phyloP scores from a whole-genome alignment of 2,113 vertebrate genomes.

The Xiphorhynchus elegans region DNA sequence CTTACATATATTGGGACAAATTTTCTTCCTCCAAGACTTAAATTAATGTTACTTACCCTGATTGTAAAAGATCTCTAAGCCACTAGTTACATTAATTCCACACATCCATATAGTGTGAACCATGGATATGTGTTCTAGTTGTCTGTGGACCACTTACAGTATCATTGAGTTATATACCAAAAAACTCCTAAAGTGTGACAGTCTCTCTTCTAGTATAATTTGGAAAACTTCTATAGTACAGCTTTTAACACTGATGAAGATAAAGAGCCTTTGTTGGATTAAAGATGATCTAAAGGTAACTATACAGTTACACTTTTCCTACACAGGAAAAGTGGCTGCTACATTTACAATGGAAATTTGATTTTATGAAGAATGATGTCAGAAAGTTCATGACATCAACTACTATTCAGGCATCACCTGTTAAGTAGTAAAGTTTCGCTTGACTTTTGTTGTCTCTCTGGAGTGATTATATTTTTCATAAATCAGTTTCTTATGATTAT shows the following conservation, averaged over 20 bases:
- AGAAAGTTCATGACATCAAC: not conserved
- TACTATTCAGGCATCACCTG: not conserved
- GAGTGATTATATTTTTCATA: not conserved
- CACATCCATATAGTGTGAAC: not conserved
- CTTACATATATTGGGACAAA: rapidly evolving
- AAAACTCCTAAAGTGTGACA: not conserved
- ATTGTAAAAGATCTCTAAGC: not conserved
- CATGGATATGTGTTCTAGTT: not conserved
- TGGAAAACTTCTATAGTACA: not conserved
- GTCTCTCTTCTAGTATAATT: not conserved
- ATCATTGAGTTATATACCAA: not conserved
- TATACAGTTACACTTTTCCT: not conserved
- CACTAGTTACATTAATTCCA: not conserved
- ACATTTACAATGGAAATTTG: not conserved
- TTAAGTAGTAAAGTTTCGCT: not conserved
- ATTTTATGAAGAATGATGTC: not conserved
- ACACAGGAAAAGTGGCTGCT: not conserved
- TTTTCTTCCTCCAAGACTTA: not conserved
- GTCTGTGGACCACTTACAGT: rapidly evolving
- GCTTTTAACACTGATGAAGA: not conserved
- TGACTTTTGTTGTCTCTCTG: not conserved
- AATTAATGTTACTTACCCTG: not conserved
- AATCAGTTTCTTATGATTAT: not conserved
- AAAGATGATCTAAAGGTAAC: not conserved
- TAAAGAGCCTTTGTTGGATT: not conserved